Percentiles rank a stretch among this genome's conserved stretches.
These are phyloP conservation scores for Candoia aspera DNA, from an alignment of 2,113 vertebrate species.

Conservation along the genomic window DNA sequence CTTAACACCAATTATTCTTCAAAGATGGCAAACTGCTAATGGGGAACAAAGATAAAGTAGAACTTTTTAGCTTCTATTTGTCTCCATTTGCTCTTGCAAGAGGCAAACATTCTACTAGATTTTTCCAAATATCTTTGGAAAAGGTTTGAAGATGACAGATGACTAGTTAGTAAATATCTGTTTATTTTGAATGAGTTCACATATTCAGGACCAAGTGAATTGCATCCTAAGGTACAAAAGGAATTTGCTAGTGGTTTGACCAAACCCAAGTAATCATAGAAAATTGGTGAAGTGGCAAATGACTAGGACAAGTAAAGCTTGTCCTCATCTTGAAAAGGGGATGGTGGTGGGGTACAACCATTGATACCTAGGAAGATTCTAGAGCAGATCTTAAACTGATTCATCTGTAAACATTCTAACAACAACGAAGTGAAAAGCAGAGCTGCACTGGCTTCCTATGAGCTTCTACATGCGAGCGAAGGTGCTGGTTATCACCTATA, in stretches of 20 bases:
- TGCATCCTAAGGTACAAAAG: neutral
- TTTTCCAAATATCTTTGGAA: neutral
- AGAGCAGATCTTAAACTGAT: neutral
- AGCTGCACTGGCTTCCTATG: neutral
- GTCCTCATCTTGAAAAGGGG: neutral
- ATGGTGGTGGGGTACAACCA: neutral
- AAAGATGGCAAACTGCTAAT: neutral
- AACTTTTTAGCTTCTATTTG: neutral
- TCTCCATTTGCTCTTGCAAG: neutral
- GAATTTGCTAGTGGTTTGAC: neutral
- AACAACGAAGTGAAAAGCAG: neutral
- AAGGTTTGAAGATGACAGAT: neutral
- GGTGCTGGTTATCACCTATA: neutral
- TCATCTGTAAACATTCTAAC: neutral
- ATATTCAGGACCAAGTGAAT: neutral
- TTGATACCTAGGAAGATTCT: neutral
- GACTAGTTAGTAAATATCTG: neutral
- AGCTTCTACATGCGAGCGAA: neutral
- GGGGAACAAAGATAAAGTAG: neutral
- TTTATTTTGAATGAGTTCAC: neutral
- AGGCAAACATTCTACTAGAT: neutral
- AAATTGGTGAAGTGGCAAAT: neutral
- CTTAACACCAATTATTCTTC: neutral
- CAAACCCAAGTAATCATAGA: neutral
- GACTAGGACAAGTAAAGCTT: neutral